Percentiles rank a stretch among this genome's conserved stretches.
Conservation (phyloP, 1,140 invertebrate genomes). For the Aphidius gifuensis region DNA sequence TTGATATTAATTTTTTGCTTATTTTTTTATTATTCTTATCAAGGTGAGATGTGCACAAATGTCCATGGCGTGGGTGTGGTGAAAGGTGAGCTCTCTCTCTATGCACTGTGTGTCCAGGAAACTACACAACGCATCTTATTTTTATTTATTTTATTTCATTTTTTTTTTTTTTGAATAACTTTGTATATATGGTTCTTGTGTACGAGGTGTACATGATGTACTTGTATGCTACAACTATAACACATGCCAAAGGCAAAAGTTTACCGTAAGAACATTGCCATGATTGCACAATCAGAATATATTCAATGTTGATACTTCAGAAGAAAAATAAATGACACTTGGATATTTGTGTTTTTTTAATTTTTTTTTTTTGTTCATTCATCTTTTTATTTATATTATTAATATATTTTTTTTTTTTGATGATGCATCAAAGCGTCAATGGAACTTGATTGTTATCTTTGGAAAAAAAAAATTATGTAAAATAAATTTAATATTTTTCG, state of each 20-base stretch:
- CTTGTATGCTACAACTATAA: too few relatives aligned
- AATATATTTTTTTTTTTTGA: too few relatives aligned
- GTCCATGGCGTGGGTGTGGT: slow-evolving; percentile 38
- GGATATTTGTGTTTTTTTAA: neutral
- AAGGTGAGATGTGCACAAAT: slow-evolving; percentile 26
- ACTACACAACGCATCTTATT: slow-evolving; percentile 5
- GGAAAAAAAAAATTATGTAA: too few relatives aligned
- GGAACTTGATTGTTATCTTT: too few relatives aligned
- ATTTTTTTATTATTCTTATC: slow-evolving; percentile 23
- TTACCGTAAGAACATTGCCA: slow-evolving; percentile 16
- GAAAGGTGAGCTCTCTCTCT: slow-evolving; percentile 29
- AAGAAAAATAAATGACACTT: slow-evolving; percentile 1
- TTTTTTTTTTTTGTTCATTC: too few relatives aligned
- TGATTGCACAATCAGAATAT: neutral
- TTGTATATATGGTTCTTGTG: too few relatives aligned
- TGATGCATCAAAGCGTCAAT: too few relatives aligned
- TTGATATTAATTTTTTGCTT: slow-evolving; percentile 9
- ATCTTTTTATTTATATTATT: too few relatives aligned
- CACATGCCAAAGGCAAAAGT: slow-evolving; percentile 3
- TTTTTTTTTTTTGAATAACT: neutral
- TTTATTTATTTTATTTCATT: neutral
- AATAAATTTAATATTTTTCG: too few relatives aligned
- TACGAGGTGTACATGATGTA: too few relatives aligned
- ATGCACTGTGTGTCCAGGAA: neutral
- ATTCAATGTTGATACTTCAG: neutral